Evolutionary conservation across 2,113 vertebrate genomes (phyloP).

Genomic region (Tenrec ecaudatus): DNA sequence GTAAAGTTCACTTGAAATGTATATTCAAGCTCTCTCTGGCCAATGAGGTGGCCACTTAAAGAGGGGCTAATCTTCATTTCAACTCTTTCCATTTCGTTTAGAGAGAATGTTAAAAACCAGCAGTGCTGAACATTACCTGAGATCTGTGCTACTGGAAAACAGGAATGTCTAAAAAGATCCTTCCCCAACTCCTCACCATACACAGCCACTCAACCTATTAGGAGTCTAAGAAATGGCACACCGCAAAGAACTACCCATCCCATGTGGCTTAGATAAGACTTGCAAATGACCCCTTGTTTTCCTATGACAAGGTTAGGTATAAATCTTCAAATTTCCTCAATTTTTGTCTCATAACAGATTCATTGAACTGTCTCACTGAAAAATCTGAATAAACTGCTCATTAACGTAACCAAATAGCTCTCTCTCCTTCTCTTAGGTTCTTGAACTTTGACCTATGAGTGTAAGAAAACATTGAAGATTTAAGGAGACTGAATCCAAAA

Average conservation of each 20-base stretch:
- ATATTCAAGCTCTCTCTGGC: not conserved
- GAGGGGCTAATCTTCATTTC: not conserved
- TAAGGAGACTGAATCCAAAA: not conserved
- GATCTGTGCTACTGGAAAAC: not conserved
- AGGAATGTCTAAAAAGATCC: not conserved
- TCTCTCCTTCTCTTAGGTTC: not conserved
- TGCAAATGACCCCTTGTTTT: not conserved
- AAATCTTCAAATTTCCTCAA: not conserved
- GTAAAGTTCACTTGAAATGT: not conserved
- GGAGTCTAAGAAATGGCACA: not conserved
- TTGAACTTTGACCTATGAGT: too few relatives aligned
- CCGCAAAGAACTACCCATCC: not conserved
- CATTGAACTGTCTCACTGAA: not conserved
- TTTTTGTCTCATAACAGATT: not conserved
- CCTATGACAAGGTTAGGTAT: not conserved
- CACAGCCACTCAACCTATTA: not conserved
- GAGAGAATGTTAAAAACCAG: not conserved
- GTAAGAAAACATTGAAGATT: not conserved
- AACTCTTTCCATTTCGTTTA: constrained; percentile 16
- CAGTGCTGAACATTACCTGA: not conserved
- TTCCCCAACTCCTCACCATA: too few relatives aligned
- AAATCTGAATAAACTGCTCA: not conserved
- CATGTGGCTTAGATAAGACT: not conserved
- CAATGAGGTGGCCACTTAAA: not conserved
- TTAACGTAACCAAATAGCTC: not conserved